Evolutionary conservation across 2,888 invertebrate genomes (phyloP).

Genomic region (Sycophila texana): DNA sequence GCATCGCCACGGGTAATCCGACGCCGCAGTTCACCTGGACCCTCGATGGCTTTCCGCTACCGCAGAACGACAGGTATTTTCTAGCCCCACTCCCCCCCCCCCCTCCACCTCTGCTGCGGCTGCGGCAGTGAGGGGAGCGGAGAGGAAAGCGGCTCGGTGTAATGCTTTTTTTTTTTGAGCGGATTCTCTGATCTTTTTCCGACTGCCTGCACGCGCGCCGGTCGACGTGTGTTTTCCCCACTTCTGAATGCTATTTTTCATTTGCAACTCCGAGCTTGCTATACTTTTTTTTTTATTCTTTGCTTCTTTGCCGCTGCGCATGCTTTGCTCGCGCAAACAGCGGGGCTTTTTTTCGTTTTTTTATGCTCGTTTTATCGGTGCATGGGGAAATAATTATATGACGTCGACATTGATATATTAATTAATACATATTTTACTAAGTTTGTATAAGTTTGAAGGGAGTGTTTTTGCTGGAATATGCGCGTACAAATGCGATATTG

Average conservation of each 20-base stretch:
- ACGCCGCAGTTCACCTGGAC: constrained; percentile 95
- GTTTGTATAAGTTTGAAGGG: too few species aligned
- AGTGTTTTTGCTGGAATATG: too few species aligned
- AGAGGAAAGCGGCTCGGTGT: not conserved
- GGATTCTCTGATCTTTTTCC: constrained; percentile 1
- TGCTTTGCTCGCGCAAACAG: too few species aligned
- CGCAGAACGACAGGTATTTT: constrained; percentile 82
- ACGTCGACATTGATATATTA: too few species aligned
- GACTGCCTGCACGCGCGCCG: not conserved
- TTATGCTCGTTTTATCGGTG: too few species aligned
- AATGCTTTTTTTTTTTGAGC: constrained; percentile 3
- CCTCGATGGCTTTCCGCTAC: constrained; percentile 91
- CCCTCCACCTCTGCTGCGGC: not conserved
- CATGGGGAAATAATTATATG: too few species aligned
- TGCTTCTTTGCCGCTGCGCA: too few species aligned
- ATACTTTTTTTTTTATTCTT: too few species aligned
- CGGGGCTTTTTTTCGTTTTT: too few species aligned
- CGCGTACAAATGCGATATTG: too few species aligned
- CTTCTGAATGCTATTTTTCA: constrained; percentile 1
- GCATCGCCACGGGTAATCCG: constrained; percentile 96
- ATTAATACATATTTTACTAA: too few species aligned
- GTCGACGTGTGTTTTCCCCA: not conserved
- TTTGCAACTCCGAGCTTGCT: not conserved
- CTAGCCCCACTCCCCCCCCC: not conserved
- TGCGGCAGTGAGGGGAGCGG: too few species aligned